Evolutionary conservation across 2,888 invertebrate species (phyloP), one percentile per base, ranked within the genome.

Genomic region (Drosophila atripex): DNA sequence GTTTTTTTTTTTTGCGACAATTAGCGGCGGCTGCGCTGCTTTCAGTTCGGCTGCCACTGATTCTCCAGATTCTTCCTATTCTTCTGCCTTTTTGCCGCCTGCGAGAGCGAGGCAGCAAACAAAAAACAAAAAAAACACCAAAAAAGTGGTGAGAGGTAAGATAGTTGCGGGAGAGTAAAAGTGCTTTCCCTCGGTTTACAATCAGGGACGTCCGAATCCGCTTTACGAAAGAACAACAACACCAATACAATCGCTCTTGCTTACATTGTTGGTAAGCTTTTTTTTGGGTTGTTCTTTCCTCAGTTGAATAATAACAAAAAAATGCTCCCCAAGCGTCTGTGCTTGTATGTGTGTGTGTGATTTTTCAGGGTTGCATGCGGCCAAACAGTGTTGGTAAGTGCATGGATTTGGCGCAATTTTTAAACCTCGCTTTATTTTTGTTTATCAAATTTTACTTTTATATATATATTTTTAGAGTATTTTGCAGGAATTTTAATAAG

Each of bases 21-120:
- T 84, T 83, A 80, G 80, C 79, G 79, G 80, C 79, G 84, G 69
- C 80, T 84, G 80, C 80, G 84, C 79, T 84, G 84, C 78, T 86
- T 82, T 52, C 41, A 46, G 51, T 70, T 70, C 39, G 35, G 41
- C 63, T 60, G 53, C 71, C 53, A 35, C 50, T 65, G 39, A 21
- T 60, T 50, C 59, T 63, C 38, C 51, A 52, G 51, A 35, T 35
- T 30, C 61, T 51, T 32, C 14, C 32, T 39, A 32, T 68, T 32
- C 38, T 54, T 46, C 64, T 51, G 43, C 69, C 51, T 75, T 83
- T 21, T 51, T 51, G 35, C 35, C 35, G 35, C 35, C 35, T 35
- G 35, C 35, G 6, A 35, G 35, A 35, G 35, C n/a, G 43, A 18
- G 52, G 25, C 52, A 6, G 28, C 5, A n/a, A 4, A 12, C 35